Evolutionary conservation across 2,113 vertebrate genomes (phyloP), one percentile per base, ranked within the genome.

Genomic region (Eublepharis macularius): DNA sequence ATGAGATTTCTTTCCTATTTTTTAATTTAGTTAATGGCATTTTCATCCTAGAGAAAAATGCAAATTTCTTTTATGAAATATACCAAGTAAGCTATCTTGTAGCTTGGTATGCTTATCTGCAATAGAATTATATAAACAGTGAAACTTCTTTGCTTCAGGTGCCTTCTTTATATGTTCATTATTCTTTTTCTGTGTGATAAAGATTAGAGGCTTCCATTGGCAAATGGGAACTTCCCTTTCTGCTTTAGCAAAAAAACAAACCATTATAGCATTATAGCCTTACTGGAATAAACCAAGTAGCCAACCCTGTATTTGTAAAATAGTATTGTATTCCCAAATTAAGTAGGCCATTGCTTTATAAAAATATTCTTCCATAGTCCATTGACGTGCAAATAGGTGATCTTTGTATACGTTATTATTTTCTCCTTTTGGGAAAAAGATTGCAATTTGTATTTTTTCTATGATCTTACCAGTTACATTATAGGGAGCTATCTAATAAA

Each of bases 1-100:
- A 99, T 99, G 98, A 99, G 98, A 96, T 99, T 99, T 98, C 97
- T 96, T 97, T 94, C 95, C 96, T 96, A 97, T 98, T 97, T 97
- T 97, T 96, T 97, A 95, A 96, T 97, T 96, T 96, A 96, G 96
- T 98, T 98, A 99, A 99, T 98, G 98, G 98, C 97, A 98, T 98
- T 98, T 98, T 98, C 97, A 97, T 96, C 96, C 91, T 41, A 80
- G 96, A 96, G 94, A 95, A 97, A 96, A 97, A 97, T 95, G 96
- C 95, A 95, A 94, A 96, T 96, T 96, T 95, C 93, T 95, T 86
- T 80, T 94, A 94, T 91, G 94, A 94, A 96, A 94, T 91, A 87
- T 95, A 93, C 94, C 89, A 92, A 95, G 95, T 86, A 90, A 95
- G 92, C 90, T 92, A 94, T 86, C 69, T 80, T 80, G 77, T 73